Base-by-base conservation (phyloP, 2,797 vertebrate species). In the Morus bassanus region DNA sequence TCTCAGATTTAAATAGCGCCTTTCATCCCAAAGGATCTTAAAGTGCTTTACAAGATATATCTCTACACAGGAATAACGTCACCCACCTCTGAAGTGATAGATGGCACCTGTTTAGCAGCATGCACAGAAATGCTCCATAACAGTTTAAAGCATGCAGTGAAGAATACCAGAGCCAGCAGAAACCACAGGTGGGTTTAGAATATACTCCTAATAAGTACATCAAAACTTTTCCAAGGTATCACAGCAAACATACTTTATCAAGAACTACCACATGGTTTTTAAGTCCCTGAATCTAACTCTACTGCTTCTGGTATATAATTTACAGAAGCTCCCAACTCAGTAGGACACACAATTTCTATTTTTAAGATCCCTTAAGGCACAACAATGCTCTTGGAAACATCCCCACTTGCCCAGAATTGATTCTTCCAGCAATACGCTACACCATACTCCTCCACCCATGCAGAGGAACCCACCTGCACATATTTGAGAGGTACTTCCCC, bases 11-110 rank as follows among this genome's bases (percentile, higher is more conserved):
- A 92, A 95, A 90, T 65, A 94, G 93, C 0, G 6, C 91, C 85
- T 91, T 92, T 89, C 85, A 88, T 95, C 94, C 82, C 89, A 88
- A 76, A 89, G 92, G 92, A 88, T 92, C 68, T 80, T 39, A 8
- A 69, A 73, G 64, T 19, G 16, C 74, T 91, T 93, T 45, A 81
- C 45, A 63, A 93, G 92, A 73, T 93, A 43, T 81, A 14, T 81
- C 85, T 88, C 10, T 75, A 82, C 87, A 23, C 46, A 31, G 54
- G 89, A 78, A 45, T 28, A 88, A 23, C 65, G 3, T 78, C 73
- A 70, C 60, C 88, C 72, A 60, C 14, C 76, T 73, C 65, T 73
- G 85, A 84, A 86, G 60, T 91, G 92, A 88, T 86, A 51, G 90
- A 91, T 95, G 78, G 92, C 11, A 78, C 77, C 85, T 91, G 83